These are phyloP conservation scores for Drosophila punjabiensis DNA, from an alignment of 1,140 invertebrate species.

Conservation along the genomic window DNA sequence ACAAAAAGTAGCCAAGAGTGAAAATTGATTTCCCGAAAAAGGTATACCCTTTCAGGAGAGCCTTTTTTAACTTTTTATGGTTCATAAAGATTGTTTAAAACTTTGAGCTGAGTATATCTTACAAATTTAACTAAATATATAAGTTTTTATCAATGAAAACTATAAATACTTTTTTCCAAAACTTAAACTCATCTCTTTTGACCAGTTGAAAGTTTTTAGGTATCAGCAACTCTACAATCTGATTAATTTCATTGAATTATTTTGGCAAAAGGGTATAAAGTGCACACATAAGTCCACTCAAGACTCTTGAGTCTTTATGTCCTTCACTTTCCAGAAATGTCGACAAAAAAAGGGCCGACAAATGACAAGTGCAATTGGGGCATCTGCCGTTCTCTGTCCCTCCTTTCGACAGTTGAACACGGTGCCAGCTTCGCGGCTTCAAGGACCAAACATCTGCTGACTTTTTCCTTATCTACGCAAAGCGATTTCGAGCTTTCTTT, in stretches of 20 bases:
- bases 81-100: no score
- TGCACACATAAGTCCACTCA: neutral
- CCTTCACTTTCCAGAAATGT: constrained; percentile 6
- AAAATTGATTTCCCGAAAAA: constrained; percentile 8
- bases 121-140: no score
- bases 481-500: constrained; percentile 61
- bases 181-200: neutral
- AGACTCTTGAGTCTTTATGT: neutral
- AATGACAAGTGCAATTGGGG: constrained; percentile 72
- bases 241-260: constrained; percentile 2
- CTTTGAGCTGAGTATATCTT: no score
- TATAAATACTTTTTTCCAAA: neutral
- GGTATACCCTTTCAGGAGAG: neutral
- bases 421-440: constrained; percentile 17
- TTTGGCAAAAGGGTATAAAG: neutral
- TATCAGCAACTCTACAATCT: neutral
- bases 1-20: constrained; percentile 2
- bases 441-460: constrained; percentile 50
- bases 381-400: constrained; percentile 48
- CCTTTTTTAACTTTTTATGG: no score
- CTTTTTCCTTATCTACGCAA: constrained; percentile 66
- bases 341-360: constrained; percentile 42
- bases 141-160: neutral
- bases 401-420: constrained; percentile 65
- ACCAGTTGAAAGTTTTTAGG: neutral